Percentiles rank a stretch among this genome's conserved stretches.
Conservation (phyloP, 2,888 invertebrate genomes). For the Yponomeuta cagnagella region DNA sequence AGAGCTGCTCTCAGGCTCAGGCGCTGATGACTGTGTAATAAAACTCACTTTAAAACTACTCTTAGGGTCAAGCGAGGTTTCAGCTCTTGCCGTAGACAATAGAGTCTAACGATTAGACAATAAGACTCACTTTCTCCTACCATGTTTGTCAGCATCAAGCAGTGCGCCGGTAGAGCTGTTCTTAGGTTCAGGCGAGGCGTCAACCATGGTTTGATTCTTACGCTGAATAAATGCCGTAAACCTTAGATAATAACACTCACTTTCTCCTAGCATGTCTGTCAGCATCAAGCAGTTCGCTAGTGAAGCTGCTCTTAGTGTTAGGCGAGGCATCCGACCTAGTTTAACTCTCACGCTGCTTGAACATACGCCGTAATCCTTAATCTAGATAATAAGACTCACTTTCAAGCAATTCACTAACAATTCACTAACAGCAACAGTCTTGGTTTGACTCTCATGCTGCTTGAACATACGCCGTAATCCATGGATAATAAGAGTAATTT, state of each 20-base stretch:
- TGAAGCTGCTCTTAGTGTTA: conserved; percentile 78
- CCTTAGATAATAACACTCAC: conserved; percentile 42
- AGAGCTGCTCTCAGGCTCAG: conserved; percentile 46
- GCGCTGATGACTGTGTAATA: too few species aligned
- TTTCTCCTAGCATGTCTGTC: conserved; percentile 74
- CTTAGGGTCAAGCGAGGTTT: too few species aligned
- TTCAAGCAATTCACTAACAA: conserved; percentile 80
- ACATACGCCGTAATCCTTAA: conserved; percentile 61
- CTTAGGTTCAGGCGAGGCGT: conserved; percentile 60
- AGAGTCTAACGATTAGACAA: too few species aligned
- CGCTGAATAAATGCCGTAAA: too few species aligned
- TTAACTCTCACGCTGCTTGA: conserved; percentile 50
- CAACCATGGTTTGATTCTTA: conserved; percentile 34
- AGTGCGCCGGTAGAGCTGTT: conserved; percentile 82
- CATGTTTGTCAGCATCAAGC: conserved; percentile 60
- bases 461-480: conserved; percentile 83
- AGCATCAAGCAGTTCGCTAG: conserved; percentile 80
- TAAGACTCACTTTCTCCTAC: conserved; percentile 54
- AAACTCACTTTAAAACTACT: too few species aligned
- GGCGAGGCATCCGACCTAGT: conserved; percentile 51
- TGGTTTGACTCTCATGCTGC: conserved; percentile 60
- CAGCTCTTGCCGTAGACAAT: too few species aligned
- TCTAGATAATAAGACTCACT: conserved; percentile 54
- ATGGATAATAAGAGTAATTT: too few species aligned
- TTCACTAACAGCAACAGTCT: conserved; percentile 29